These are phyloP conservation scores for Dromas ardeola DNA, from an alignment of 2,113 vertebrate species.

Conservation along the genomic window DNA sequence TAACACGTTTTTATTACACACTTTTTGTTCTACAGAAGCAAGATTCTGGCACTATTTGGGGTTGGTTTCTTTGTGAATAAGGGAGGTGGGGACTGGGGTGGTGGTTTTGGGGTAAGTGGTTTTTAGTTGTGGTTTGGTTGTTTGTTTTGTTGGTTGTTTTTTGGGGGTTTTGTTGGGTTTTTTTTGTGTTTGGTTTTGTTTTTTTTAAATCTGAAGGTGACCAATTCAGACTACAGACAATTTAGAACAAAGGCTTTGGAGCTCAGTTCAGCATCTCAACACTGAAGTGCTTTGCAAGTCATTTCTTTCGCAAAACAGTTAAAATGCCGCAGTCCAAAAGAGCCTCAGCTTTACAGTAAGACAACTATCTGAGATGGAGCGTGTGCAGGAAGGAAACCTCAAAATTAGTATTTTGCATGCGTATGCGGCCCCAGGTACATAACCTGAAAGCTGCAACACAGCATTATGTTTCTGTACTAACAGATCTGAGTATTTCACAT, in stretches of 20 bases:
- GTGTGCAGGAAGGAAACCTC: background rate
- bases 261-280: background rate
- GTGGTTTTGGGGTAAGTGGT: background rate
- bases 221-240: background rate
- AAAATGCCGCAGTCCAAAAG: background rate
- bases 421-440: background rate
- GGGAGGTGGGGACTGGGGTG: background rate
- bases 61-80: background rate
- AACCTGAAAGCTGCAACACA: background rate
- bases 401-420: background rate
- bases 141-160: background rate
- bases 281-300: background rate
- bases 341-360: background rate
- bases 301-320: background rate
- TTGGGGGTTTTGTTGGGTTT: background rate
- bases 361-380: rapidly evolving
- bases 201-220: background rate
- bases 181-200: background rate
- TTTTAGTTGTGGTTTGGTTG: background rate
- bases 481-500: conserved; percentile 1
- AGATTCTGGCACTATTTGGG: background rate
- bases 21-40: background rate
- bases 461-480: background rate
- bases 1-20: background rate
- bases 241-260: background rate